Evolutionary conservation across 2,113 vertebrate genomes (phyloP).

Genomic region (Hippoglossus stenolepis): DNA sequence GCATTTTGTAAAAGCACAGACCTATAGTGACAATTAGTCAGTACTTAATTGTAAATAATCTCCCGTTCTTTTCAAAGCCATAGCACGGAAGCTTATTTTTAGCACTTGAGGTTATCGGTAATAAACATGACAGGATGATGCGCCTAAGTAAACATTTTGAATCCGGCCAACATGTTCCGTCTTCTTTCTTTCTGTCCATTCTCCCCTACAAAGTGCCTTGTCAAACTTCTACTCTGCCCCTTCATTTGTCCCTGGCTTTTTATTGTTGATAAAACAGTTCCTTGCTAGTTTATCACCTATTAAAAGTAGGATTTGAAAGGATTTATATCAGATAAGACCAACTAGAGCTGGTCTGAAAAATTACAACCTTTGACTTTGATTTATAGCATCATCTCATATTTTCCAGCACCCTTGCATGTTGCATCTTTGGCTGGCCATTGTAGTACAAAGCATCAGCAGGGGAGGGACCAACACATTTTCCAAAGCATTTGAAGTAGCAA

Average conservation of each 20-base stretch:
- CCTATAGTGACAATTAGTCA: neutral
- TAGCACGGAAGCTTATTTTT: slow-evolving; percentile 15
- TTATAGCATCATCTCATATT: neutral
- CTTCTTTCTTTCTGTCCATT: neutral
- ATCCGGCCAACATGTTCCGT: no score
- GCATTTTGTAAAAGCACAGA: slow-evolving; percentile 11
- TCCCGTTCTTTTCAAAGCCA: slow-evolving; percentile 4
- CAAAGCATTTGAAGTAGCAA: neutral
- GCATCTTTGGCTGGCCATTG: neutral
- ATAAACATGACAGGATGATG: neutral
- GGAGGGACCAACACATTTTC: neutral
- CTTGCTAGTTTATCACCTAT: neutral
- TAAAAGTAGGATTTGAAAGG: no score
- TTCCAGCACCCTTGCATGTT: neutral
- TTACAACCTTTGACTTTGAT: neutral
- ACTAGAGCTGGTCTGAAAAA: neutral
- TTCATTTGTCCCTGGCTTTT: neutral
- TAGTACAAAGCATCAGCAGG: neutral
- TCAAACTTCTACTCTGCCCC: neutral
- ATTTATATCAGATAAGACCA: neutral
- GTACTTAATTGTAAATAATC: slow-evolving; percentile 2
- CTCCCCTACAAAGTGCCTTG: slow-evolving; percentile 58
- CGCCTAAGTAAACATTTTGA: neutral
- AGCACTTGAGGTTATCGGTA: slow-evolving; percentile 8
- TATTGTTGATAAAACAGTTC: neutral